A percentile compares a stretch with the other conserved stretches of the same genome.
phyloP scores from a whole-genome alignment of 2,888 invertebrate species.

The Nesidiocoris tenuis region DNA sequence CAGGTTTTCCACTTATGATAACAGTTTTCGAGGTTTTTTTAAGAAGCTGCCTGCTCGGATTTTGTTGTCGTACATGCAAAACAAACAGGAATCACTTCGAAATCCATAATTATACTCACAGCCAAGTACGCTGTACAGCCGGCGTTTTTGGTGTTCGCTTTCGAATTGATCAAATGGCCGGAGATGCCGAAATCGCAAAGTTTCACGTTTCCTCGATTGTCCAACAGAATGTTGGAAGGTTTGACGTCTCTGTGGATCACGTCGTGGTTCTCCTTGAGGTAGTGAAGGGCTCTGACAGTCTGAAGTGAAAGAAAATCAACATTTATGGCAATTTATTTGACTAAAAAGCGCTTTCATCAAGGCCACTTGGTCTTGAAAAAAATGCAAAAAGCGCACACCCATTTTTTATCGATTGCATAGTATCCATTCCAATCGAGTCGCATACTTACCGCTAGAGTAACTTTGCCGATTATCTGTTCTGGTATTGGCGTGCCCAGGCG shows the following conservation, averaged over 20 bases:
- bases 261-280: slow-evolving; percentile 94
- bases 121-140: slow-evolving; percentile 99
- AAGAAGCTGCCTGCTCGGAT: too few species aligned
- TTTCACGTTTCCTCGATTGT: slow-evolving; percentile 92
- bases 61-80: neutral
- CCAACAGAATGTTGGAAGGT: slow-evolving; percentile 96
- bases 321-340: too few species aligned
- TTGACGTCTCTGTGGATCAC: slow-evolving; percentile 98
- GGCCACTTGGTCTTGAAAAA: too few species aligned
- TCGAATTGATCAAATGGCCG: slow-evolving; percentile 95
- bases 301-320: too few species aligned
- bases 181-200: slow-evolving; percentile 99
- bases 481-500: slow-evolving; percentile 85
- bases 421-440: too few species aligned
- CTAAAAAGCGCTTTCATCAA: too few species aligned
- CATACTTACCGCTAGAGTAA: slow-evolving; percentile 89
- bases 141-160: slow-evolving; percentile 94
- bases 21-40: too few species aligned
- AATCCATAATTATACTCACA: too few species aligned
- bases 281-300: slow-evolving; percentile 94
- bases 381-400: too few species aligned
- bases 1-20: neutral
- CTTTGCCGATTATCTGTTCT: slow-evolving; percentile 93
- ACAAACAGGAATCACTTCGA: neutral
- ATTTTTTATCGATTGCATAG: too few species aligned